Conservation (phyloP, 2,888 invertebrate genomes). For the Aethes cnicana region DNA sequence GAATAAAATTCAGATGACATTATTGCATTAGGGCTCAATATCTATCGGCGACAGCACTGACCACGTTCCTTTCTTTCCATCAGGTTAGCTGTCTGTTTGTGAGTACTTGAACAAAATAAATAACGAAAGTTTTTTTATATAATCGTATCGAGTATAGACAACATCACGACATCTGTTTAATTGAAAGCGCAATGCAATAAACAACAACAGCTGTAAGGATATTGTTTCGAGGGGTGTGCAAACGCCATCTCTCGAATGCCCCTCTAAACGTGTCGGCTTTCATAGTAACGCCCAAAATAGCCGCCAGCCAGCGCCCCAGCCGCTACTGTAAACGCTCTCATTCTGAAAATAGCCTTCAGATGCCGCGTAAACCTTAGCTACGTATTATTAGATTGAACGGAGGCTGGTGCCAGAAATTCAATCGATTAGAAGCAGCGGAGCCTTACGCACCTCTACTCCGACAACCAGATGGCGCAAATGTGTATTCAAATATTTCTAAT, state of each 20-base stretch:
- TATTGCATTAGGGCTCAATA: no score
- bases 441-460: conserved; percentile 54
- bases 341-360: conserved; percentile 34
- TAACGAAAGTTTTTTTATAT: no score
- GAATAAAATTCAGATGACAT: no score
- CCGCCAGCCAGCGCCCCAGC: conserved; percentile 50
- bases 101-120: no score
- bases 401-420: conserved; percentile 51
- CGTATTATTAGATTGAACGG: conserved; percentile 47
- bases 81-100: no score
- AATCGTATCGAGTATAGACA: no score
- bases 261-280: conserved; percentile 40
- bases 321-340: conserved; percentile 42
- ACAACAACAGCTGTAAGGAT: background rate
- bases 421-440: conserved; percentile 60
- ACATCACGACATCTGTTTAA: no score
- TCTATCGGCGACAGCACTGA: no score
- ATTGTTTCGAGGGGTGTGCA: conserved; percentile 34
- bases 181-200: no score
- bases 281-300: conserved; percentile 47
- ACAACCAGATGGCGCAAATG: conserved; percentile 58
- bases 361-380: conserved; percentile 40
- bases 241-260: conserved; percentile 56
- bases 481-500: conserved; percentile 43
- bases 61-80: no score